These are phyloP conservation scores for Dascillus cervinus DNA, from an alignment of 2,888 invertebrate genomes.

Conservation along the genomic window DNA sequence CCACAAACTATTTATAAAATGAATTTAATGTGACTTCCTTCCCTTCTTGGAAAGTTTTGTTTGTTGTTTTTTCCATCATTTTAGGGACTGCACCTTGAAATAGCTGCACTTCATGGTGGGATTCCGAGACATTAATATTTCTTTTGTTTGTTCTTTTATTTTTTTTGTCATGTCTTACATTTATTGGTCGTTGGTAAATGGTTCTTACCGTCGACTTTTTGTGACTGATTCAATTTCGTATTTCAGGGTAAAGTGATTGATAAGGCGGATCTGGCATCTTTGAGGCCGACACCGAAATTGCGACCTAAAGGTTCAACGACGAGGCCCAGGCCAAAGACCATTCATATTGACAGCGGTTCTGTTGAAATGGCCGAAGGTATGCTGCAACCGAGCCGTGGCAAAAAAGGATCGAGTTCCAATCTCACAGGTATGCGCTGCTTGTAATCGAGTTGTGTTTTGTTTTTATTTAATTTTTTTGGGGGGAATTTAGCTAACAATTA, in stretches of 20 bases:
- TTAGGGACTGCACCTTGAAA: no score
- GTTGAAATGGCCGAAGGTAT: slow-evolving; percentile 71
- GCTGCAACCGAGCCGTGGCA: slow-evolving; percentile 62
- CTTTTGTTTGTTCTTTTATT: neutral
- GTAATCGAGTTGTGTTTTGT: slow-evolving; percentile 8
- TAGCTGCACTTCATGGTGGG: no score
- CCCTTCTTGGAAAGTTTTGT: no score
- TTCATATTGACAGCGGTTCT: slow-evolving; percentile 78
- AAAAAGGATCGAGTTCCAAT: slow-evolving; percentile 76
- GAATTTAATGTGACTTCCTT: no score
- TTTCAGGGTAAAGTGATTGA: slow-evolving; percentile 72
- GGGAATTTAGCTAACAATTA: slow-evolving; percentile 36
- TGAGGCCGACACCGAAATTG: slow-evolving; percentile 56
- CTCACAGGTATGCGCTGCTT: slow-evolving; percentile 58
- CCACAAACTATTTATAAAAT: no score
- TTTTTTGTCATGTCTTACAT: slow-evolving; percentile 33
- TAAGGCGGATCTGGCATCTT: slow-evolving; percentile 53
- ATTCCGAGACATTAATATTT: no score
- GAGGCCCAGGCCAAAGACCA: slow-evolving; percentile 81
- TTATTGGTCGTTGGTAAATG: slow-evolving; percentile 37
- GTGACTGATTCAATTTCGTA: slow-evolving; percentile 6
- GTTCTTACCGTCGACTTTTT: slow-evolving; percentile 2
- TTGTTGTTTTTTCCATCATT: no score
- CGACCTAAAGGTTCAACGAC: slow-evolving; percentile 54
- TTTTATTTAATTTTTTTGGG: slow-evolving; percentile 8